A percentile compares a stretch with the other conserved stretches of the same genome.
Conservation (phyloP, 2,797 vertebrate genomes). For the Valencia hispanica region DNA sequence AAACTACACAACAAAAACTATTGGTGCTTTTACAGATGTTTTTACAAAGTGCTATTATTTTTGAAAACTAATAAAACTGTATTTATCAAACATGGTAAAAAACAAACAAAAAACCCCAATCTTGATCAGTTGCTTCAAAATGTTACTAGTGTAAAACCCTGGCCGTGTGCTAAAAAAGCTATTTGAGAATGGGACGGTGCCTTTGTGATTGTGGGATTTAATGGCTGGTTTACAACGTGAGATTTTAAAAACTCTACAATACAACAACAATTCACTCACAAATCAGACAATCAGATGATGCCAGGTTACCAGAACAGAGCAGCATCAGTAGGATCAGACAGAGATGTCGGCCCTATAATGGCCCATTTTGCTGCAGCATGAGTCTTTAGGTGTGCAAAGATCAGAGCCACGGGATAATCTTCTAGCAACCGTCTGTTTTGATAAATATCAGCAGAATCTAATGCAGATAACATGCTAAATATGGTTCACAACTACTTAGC, state of each 20-base stretch:
- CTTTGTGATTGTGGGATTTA: background rate
- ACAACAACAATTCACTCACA: no score
- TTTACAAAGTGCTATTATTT: background rate
- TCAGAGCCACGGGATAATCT: background rate
- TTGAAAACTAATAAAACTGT: background rate
- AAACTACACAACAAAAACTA: conserved; percentile 18
- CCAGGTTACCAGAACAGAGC: background rate
- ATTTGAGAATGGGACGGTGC: background rate
- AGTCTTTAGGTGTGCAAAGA: no score
- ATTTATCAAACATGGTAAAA: background rate
- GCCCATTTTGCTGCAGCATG: no score
- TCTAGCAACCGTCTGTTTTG: background rate
- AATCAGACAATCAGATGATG: no score
- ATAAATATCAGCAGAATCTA: background rate
- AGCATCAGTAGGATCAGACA: background rate
- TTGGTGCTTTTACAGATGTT: background rate
- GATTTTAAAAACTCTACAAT: background rate
- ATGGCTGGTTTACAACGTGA: background rate
- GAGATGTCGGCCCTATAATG: background rate
- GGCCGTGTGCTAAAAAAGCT: background rate
- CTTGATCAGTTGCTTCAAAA: background rate
- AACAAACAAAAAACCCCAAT: background rate
- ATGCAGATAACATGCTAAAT: background rate
- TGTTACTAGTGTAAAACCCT: background rate
- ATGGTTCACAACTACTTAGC: background rate